Base-by-base conservation (phyloP, 2,113 vertebrate species). In the Chaetodon auriga region DNA sequence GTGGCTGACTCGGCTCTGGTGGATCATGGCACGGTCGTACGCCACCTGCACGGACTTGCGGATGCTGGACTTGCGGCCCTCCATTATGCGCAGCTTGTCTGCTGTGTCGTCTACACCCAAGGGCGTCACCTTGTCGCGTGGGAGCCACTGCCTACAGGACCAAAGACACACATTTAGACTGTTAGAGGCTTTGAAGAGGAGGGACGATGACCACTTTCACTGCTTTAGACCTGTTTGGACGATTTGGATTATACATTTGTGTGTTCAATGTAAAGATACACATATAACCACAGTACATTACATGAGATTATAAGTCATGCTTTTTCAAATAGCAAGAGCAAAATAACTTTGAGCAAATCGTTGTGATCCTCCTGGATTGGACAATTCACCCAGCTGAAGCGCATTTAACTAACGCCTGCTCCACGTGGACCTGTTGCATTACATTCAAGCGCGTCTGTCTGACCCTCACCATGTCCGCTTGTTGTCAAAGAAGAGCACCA, bases 401-500 rank as follows among this genome's bases (percentile, higher is more conserved):
- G 25, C 21, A 54, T 38, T 8, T 14, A 70, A 21, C 51, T 23
- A 14, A 45, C 12, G 25, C 9, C 54, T 30, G 38, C n/a, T 46
- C 36, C 7, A 7, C 5, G 15, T 45, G 15, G 15, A 9, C 6
- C 16, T 77, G 41, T 7, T 23, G 41, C 8, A 46, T n/a, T 46
- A 21, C 4, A 45, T 30, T 46, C 45, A 2, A 46, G 10, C 35
- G 16, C 30, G 15, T 68, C 5, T 48, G 23, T 68, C 5, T 66
- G 14, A 74, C 16, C 80, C 97, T 97, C 89, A 99, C 98, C 98
- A 99, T 60, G 98, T 99, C 77, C 98, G 96, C 90, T 99, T 99
- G 95, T 99, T 99, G 95, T 99, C 98, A 90, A 99, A 99, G 95
- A 99, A 99, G 84, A 99, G 97, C 92, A 99, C 97, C 83, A 99